Evolutionary conservation across 2,113 vertebrate genomes (phyloP).

Genomic region (Ascaphus truei): DNA sequence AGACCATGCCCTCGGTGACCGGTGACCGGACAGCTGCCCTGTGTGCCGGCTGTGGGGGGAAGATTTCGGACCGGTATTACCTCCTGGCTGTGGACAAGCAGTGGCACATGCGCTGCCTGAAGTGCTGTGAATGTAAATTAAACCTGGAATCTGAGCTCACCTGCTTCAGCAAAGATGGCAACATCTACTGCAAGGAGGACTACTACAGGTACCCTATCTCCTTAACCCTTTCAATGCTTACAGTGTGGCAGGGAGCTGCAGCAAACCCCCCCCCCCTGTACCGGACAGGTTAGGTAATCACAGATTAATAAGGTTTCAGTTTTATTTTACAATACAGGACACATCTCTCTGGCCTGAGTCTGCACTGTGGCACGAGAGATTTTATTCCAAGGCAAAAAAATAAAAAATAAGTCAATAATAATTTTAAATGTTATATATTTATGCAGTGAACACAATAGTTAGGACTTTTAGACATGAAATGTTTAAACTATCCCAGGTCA

Average conservation of each 20-base stretch:
- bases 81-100: constrained; percentile 97
- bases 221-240: not conserved
- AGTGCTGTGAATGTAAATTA: constrained; percentile 96
- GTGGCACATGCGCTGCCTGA: constrained; percentile 98
- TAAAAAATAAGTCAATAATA: too few relatives aligned
- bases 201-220: constrained; percentile 83
- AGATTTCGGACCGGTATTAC: constrained; percentile 97
- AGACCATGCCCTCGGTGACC: constrained; percentile 89
- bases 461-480: too few relatives aligned
- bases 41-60: constrained; percentile 93
- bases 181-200: constrained; percentile 98
- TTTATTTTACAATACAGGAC: too few relatives aligned
- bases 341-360: too few relatives aligned
- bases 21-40: constrained; percentile 87
- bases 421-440: too few relatives aligned
- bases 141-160: constrained; percentile 98
- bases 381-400: too few relatives aligned
- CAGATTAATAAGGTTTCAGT: too few relatives aligned
- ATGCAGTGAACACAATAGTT: too few relatives aligned
- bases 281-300: too few relatives aligned
- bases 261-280: accelerated
- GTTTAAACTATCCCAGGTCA: too few relatives aligned
- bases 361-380: too few relatives aligned
- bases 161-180: constrained; percentile 98
- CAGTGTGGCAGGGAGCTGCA: not conserved